Evolutionary conservation across 2,113 vertebrate genomes (phyloP).

Genomic region (Ptilonorhynchus violaceus): DNA sequence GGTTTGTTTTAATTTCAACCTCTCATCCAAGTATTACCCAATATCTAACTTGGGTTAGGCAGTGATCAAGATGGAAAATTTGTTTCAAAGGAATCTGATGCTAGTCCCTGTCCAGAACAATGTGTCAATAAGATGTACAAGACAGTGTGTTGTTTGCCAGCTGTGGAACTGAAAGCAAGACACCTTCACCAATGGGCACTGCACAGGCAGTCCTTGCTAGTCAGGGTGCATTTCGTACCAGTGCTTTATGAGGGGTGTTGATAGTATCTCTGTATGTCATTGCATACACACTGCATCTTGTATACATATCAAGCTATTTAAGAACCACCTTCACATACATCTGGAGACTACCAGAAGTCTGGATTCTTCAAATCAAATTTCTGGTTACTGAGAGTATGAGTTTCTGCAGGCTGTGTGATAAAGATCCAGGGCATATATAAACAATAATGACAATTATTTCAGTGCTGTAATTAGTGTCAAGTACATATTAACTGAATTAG

Average conservation of each 20-base stretch:
- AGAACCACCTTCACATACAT: neutral
- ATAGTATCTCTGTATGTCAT: neutral
- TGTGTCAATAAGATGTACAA: neutral
- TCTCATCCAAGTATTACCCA: neutral
- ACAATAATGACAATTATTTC: neutral
- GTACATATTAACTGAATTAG: neutral
- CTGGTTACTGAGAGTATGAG: neutral
- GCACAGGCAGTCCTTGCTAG: neutral
- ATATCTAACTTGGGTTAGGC: neutral
- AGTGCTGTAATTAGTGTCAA: neutral
- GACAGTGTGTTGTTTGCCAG: neutral
- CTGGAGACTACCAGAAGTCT: neutral
- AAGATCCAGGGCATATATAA: neutral
- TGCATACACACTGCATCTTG: neutral
- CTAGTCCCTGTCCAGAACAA: neutral
- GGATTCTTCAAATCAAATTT: neutral
- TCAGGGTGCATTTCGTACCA: neutral
- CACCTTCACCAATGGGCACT: neutral
- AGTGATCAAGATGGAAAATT: neutral
- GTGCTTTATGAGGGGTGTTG: neutral
- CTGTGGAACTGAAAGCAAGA: neutral
- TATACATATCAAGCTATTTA: neutral
- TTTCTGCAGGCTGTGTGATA: neutral
- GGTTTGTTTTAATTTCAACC: neutral
- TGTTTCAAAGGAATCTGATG: neutral